Percentiles rank a stretch among this genome's conserved stretches.
These are phyloP conservation scores for Rhodophaea formosa DNA, from an alignment of 2,888 invertebrate genomes.

Conservation along the genomic window DNA sequence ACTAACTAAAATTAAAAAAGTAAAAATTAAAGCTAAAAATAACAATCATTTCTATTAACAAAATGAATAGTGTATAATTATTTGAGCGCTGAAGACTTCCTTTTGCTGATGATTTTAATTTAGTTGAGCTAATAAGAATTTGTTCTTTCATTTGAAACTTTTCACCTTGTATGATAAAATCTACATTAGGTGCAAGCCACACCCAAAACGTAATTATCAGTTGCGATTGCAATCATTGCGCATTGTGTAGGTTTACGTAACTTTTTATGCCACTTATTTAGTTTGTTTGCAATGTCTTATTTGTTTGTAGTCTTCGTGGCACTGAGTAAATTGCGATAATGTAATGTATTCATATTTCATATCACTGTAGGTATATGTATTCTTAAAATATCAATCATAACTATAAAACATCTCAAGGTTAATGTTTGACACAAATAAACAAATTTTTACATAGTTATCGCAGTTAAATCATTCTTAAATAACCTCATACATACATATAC, in stretches of 20 bases:
- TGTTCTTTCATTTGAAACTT: no score
- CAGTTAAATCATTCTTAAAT: no score
- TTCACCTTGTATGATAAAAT: not conserved
- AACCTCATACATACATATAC: no score
- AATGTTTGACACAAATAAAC: not conserved
- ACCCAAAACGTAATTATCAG: not conserved
- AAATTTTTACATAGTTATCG: not conserved
- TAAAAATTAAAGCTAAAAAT: no score
- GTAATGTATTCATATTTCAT: not conserved
- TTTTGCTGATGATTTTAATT: no score
- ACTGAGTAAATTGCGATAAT: conserved; percentile 2
- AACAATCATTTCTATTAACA: no score
- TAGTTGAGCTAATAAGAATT: no score
- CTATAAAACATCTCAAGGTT: not conserved
- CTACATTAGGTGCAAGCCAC: not conserved
- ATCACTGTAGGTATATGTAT: not conserved
- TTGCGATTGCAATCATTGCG: conserved; percentile 17
- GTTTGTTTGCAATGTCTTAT: conserved; percentile 9
- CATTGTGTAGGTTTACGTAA: not conserved
- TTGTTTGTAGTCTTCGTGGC: not conserved
- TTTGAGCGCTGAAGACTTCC: not conserved
- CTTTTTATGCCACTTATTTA: not conserved
- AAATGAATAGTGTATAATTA: no score
- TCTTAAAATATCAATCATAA: no score
- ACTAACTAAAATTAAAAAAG: no score